These are phyloP conservation scores for Galagoides demidoff DNA, from an alignment of 2,797 vertebrate genomes.

Conservation along the genomic window DNA sequence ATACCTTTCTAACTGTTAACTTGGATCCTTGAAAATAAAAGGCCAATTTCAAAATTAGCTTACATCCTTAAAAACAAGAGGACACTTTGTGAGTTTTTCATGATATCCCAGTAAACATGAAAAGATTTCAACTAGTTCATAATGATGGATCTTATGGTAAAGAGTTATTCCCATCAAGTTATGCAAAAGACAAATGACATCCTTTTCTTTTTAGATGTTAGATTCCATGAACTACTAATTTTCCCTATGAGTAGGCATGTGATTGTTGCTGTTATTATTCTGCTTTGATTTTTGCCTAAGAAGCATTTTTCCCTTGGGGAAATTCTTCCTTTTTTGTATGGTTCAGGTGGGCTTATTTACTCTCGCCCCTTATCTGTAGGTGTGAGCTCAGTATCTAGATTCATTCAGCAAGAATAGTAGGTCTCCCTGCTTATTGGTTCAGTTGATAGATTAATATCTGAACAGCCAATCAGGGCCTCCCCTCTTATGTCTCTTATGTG, in stretches of 20 bases:
- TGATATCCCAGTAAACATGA: not conserved
- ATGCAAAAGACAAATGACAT: not conserved
- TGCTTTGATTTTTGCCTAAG: not conserved
- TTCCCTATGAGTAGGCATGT: not conserved
- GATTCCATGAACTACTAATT: not conserved
- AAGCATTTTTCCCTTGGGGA: not conserved
- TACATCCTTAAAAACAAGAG: not conserved
- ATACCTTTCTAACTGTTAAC: not conserved
- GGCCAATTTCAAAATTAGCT: not conserved
- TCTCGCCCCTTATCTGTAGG: not conserved
- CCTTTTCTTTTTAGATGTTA: not conserved
- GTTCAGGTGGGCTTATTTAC: not conserved
- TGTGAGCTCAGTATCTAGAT: not conserved
- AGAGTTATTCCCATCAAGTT: not conserved
- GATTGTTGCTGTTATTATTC: not conserved
- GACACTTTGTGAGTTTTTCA: not conserved
- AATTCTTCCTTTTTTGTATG: not conserved
- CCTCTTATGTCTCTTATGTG: no score
- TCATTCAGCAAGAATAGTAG: not conserved
- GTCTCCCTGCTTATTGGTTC: not conserved
- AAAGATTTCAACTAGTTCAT: conserved; percentile 2
- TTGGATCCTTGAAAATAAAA: not conserved
- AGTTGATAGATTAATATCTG: not conserved
- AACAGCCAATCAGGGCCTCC: not conserved
- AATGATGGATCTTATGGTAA: not conserved